Evolutionary conservation across 2,113 vertebrate genomes (phyloP).

Genomic region (Hipposideros armiger): DNA sequence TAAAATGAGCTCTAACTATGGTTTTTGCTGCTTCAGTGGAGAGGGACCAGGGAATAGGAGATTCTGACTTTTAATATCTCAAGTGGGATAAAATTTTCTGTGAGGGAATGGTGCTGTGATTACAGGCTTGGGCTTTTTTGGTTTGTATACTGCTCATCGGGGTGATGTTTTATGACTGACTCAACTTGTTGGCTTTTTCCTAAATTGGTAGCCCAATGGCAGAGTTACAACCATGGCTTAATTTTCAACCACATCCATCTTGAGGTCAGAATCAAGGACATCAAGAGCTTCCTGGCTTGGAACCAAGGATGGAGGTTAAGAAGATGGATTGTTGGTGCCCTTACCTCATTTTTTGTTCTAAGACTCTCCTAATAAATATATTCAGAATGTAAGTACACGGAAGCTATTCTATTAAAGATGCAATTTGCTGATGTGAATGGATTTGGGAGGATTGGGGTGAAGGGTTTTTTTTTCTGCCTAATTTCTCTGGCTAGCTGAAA

Average conservation of each 20-base stretch:
- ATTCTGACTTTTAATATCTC: not conserved
- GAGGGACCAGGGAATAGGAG: not conserved
- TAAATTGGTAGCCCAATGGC: not conserved
- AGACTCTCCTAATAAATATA: not conserved
- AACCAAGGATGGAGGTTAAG: not conserved
- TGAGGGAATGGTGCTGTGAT: too few species aligned
- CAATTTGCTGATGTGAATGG: not conserved
- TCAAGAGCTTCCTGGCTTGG: not conserved
- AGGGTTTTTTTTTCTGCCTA: not conserved
- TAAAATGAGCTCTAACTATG: not conserved
- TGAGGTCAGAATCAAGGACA: not conserved
- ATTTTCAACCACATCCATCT: not conserved
- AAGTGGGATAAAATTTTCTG: not conserved
- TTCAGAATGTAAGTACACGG: not conserved
- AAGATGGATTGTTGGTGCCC: not conserved
- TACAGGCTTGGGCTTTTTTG: fast-evolving
- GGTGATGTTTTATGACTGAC: not conserved
- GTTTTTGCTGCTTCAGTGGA: not conserved
- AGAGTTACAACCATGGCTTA: not conserved
- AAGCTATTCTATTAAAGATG: not conserved
- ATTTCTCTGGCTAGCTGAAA: not conserved
- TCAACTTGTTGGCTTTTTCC: not conserved
- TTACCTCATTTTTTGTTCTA: not conserved
- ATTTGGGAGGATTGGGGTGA: not conserved
- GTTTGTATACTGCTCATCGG: not conserved